Evolutionary conservation across 2,113 vertebrate genomes (phyloP).

Genomic region (Perca flavescens): DNA sequence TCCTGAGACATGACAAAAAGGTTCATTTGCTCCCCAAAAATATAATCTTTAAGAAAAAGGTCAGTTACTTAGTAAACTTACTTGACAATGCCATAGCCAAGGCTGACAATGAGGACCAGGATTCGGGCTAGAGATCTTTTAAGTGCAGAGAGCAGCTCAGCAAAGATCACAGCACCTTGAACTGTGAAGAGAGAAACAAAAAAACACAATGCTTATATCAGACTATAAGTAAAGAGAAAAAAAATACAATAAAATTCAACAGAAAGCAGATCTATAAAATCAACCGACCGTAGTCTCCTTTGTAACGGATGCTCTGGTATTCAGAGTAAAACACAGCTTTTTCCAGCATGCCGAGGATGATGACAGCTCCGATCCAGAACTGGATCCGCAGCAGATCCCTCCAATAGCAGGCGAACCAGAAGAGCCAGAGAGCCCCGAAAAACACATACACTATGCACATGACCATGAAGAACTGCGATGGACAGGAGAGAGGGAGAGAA

Average conservation of each 20-base stretch:
- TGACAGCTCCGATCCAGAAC: slow-evolving; percentile 96
- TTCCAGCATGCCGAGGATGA: slow-evolving; percentile 95
- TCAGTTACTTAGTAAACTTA: slow-evolving; percentile 75
- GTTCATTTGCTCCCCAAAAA: no score
- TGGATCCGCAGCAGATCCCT: slow-evolving; percentile 94
- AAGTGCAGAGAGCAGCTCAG: slow-evolving; percentile 94
- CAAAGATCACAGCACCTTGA: slow-evolving; percentile 92
- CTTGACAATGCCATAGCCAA: slow-evolving; percentile 97
- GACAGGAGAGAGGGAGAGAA: slow-evolving; percentile 1
- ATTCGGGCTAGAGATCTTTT: slow-evolving; percentile 94
- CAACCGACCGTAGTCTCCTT: slow-evolving; percentile 89
- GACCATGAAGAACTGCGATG: slow-evolving; percentile 93
- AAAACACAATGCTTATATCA: not conserved
- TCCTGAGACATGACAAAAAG: not conserved
- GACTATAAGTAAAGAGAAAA: not conserved
- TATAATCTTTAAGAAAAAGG: no score
- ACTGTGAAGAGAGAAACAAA: slow-evolving; percentile 77
- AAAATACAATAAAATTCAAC: not conserved
- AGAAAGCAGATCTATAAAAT: not conserved
- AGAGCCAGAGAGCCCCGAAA: slow-evolving; percentile 93
- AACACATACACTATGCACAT: slow-evolving; percentile 97
- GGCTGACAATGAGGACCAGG: slow-evolving; percentile 94
- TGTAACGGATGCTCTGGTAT: slow-evolving; percentile 94
- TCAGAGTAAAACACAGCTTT: slow-evolving; percentile 98
- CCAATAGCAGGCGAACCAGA: slow-evolving; percentile 96